These are phyloP conservation scores for Otolemur garnettii DNA, from an alignment of 2,113 vertebrate species.

Conservation along the genomic window DNA sequence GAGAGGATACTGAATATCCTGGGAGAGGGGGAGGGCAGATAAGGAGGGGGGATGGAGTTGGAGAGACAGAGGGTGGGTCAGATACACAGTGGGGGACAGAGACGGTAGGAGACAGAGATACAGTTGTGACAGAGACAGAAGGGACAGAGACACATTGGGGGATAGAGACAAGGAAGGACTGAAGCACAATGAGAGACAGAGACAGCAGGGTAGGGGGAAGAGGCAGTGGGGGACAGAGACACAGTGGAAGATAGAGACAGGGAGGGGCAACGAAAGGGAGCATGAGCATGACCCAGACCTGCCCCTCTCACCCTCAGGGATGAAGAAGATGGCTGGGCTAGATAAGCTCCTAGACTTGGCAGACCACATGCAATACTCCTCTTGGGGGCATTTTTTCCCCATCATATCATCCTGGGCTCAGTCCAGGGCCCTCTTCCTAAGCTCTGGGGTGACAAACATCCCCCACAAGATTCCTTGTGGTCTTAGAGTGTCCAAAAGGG, in stretches of 20 bases:
- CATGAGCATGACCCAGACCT: neutral
- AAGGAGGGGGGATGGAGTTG: neutral
- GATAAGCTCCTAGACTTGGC: conserved; percentile 47
- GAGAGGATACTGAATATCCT: neutral
- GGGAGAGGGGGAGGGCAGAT: too few relatives aligned
- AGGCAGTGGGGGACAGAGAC: neutral
- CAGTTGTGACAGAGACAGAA: neutral
- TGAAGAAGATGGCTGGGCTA: neutral
- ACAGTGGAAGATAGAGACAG: neutral
- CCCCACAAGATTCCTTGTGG: conserved; percentile 59
- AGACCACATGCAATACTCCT: conserved; percentile 6
- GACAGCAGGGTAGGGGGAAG: neutral
- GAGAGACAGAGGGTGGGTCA: neutral
- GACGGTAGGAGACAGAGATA: neutral
- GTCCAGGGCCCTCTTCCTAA: conserved; percentile 75
- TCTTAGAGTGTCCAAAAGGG: conserved; percentile 63
- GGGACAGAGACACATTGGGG: too few relatives aligned
- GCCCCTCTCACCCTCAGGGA: conserved; percentile 63
- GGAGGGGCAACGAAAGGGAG: neutral
- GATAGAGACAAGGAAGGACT: neutral
- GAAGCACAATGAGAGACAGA: neutral
- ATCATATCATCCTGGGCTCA: conserved; percentile 83
- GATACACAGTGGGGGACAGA: neutral
- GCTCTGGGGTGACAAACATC: conserved; percentile 57
- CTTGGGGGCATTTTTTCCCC: conserved; percentile 86